Evolutionary conservation across 2,797 vertebrate genomes (phyloP).

Genomic region (Rhabdophis nuchalis): DNA sequence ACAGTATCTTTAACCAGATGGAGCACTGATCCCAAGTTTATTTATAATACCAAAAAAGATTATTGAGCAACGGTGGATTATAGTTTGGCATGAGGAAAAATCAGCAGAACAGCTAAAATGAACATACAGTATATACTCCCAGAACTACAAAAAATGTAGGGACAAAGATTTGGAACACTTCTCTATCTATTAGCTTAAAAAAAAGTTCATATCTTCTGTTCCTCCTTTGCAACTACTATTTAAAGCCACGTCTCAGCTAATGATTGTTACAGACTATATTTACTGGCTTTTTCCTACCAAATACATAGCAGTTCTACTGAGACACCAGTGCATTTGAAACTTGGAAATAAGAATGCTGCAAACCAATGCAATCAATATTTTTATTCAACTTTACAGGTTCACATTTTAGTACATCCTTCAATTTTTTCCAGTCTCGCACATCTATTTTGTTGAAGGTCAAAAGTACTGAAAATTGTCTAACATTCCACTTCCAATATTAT

Average conservation of each 20-base stretch:
- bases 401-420: background rate
- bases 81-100: background rate
- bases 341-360: background rate
- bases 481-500: background rate
- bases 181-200: background rate
- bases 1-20: background rate
- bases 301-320: background rate
- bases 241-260: background rate
- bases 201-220: background rate
- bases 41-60: background rate
- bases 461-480: background rate
- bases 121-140: background rate
- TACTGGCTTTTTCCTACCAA: background rate
- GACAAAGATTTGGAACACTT: background rate
- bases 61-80: background rate
- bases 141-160: background rate
- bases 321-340: background rate
- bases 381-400: background rate
- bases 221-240: background rate
- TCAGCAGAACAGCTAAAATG: background rate
- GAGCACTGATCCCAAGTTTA: background rate
- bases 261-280: background rate
- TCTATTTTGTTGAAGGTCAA: background rate
- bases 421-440: background rate
- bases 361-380: background rate